Conservation (phyloP, 2,113 vertebrate genomes). For the Brevimyrus niger region DNA sequence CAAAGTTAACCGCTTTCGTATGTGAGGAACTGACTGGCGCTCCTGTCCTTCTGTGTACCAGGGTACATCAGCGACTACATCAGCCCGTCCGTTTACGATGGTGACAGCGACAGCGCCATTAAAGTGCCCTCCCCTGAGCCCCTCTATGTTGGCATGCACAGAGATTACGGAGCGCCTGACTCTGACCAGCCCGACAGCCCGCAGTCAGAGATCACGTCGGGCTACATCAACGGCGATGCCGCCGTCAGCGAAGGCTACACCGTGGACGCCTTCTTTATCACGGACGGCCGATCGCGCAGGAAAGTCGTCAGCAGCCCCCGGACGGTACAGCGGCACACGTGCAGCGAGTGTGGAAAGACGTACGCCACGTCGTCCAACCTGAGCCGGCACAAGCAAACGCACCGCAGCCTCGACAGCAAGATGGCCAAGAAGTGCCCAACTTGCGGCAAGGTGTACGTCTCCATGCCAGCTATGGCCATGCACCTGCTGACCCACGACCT, state of each 20-base stretch:
- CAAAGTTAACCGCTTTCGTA: conserved; percentile 16
- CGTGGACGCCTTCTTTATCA: conserved; percentile 87
- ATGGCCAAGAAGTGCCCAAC: conserved; percentile 86
- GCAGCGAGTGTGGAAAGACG: conserved; percentile 82
- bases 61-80: conserved; percentile 88
- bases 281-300: conserved; percentile 78
- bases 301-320: conserved; percentile 65
- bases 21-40: conserved; percentile 38
- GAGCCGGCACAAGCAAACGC: conserved; percentile 87
- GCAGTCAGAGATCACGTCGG: conserved; percentile 71
- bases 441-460: conserved; percentile 87
- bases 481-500: conserved; percentile 91
- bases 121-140: conserved; percentile 81
- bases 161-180: conserved; percentile 75
- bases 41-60: conserved; percentile 39
- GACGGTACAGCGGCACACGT: conserved; percentile 70
- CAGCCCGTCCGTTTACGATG: conserved; percentile 74
- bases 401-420: conserved; percentile 87
- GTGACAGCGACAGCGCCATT: conserved; percentile 66
- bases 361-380: conserved; percentile 87
- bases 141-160: conserved; percentile 76
- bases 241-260: conserved; percentile 85
- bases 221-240: conserved; percentile 83
- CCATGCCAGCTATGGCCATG: conserved; percentile 95
- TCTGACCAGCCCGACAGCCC: conserved; percentile 80